Base-by-base conservation (phyloP, 2,888 invertebrate genomes). In the Dorcus parallelipipedus region DNA sequence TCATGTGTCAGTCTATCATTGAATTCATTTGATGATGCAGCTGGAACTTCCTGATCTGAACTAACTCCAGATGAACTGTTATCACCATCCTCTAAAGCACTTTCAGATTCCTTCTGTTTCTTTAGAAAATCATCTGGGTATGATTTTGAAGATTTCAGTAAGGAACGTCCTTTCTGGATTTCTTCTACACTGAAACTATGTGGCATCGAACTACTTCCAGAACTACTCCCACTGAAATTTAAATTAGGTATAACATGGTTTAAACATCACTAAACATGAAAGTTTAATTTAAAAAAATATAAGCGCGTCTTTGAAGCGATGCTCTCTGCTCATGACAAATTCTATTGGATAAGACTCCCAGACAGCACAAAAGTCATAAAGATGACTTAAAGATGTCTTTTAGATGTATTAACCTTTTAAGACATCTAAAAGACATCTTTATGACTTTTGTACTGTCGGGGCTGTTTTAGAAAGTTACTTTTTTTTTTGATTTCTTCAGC, bases 121-220 rank as follows among this genome's bases (percentile, higher is more conserved):
- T 80, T 83, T 51, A 85, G 77, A 67, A 93, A 86, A 73, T 92
- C 91, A 78, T 91, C 92, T 40, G 93, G 93, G 77, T 90, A 93
- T 9, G 93, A 93, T 75, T 91, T 91, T 6, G 93, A 93, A 56
- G 91, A 90, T 76, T 92, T 93, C 59, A 95, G 81, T 70, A 91
- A 87, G 33, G 90, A 90, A 65, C 92, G 84, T 63, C 92, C 91
- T 77, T 91, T 92, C 75, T 93, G 92, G 55, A 93, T 93, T 79
- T 93, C 93, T 76, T 93, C 93, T 58, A 92, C 93, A 53, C 91
- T 91, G 79, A 93, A 88, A 62, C 92, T 92, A 74, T 91, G 93
- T 59, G 91, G 90, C 77, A 91, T 84, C 9, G 91, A 90, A 59
- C 88, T 84, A 20, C 89, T 89, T 1, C 88, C 88, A 8, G 79